Base-by-base conservation (phyloP, 2,888 invertebrate genomes). In the Drosophila infuscata region DNA sequence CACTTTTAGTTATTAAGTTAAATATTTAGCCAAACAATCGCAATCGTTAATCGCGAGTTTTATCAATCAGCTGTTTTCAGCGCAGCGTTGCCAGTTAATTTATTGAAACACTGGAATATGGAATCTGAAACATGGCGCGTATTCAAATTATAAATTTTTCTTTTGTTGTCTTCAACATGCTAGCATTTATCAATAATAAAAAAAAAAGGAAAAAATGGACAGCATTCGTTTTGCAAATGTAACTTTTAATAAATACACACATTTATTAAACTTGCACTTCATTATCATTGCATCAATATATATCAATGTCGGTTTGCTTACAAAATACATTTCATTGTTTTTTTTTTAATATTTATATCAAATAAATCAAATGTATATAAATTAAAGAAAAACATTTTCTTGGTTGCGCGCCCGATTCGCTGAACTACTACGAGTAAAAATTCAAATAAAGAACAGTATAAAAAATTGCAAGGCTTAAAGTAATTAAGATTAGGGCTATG, bases 211-310 rank as follows among this genome's bases (percentile, higher is more conserved):
- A 46, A 20, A 46, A 32, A 60, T 12, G 53, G 32, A 60, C 33
- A 65, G 7, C 35, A 33, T 66, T 48, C 20, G 29, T 70, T 62
- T 62, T 63, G 57, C 52, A 75, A 70, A 72, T 73, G 41, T 85
- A 89, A 85, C 88, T 85, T 86, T 86, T 89, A 86, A 89, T 86
- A 86, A 86, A 86, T 86, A 86, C 88, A 89, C 84, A 86, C 81
- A 88, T 85, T 85, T 88, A 89, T 77, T 88, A 70, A 88, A 81
- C 83, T 88, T 89, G 81, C 86, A 79, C 86, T 86, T 83, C 85
- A 85, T 76, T 85, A 76, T 83, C 71, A 76, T 71, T 72, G 67
- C 69, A 88, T 82, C 70, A 85, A 79, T 82, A 74, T 81, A 72
- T 82, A 79, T 77, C 75, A 82, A 82, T 85, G 74, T 81, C 83